Evolutionary conservation across 2,888 invertebrate species (phyloP).

Genomic region (Odontocolon sp.): DNA sequence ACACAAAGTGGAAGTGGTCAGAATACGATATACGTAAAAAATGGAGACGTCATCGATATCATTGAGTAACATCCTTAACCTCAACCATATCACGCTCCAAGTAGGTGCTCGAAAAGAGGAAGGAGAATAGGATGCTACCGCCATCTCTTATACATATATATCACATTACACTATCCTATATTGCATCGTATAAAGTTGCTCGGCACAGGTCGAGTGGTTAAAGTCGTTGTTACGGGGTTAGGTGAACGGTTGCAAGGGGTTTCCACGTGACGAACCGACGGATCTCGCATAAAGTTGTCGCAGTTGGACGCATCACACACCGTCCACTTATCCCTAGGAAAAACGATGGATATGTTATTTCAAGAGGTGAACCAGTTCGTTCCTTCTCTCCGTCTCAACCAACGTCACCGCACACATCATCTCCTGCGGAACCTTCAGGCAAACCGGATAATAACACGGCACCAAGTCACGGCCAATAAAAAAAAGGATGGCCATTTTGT

Average conservation of each 20-base stretch:
- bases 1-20: too few relatives aligned
- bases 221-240: constrained; percentile 36
- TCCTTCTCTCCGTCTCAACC: too few relatives aligned
- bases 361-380: constrained; percentile 40
- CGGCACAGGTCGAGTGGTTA: constrained; percentile 47
- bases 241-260: neutral
- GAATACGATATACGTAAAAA: too few relatives aligned
- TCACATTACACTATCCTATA: constrained; percentile 30
- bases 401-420: constrained; percentile 23
- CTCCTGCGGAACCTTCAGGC: constrained; percentile 49
- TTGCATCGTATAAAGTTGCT: constrained; percentile 36
- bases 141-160: constrained; percentile 2
- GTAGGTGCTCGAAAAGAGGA: constrained; percentile 22
- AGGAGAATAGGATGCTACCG: constrained; percentile 1
- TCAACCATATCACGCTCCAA: constrained; percentile 21
- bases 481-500: constrained; percentile 59
- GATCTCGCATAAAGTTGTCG: too few relatives aligned
- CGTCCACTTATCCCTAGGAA: constrained; percentile 57
- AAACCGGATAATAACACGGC: constrained; percentile 62
- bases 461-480: constrained; percentile 66
- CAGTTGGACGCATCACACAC: constrained; percentile 28
- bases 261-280: too few relatives aligned
- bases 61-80: too few relatives aligned
- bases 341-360: constrained; percentile 60
- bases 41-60: too few relatives aligned